Evolutionary conservation across 2,797 vertebrate genomes (phyloP), one percentile per base, ranked within the genome.

Genomic region (Myotis daubentonii): DNA sequence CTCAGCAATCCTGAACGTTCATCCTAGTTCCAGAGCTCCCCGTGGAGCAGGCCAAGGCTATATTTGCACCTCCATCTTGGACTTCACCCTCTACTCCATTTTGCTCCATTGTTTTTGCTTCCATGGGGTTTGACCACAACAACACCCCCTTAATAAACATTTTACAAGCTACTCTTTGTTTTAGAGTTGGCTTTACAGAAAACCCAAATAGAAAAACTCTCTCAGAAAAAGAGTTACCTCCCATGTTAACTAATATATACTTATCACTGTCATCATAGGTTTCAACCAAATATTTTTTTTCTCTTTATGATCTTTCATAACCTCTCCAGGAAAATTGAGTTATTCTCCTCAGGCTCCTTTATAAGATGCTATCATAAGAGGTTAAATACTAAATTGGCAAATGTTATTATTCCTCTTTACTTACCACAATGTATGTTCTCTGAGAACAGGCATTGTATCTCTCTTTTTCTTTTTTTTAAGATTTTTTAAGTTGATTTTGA

Each of bases 231-330:
- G 20, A 94, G 30, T 92, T 51, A 11, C 9, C 25, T 89, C 91
- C 4, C 19, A 83, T 23, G 71, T 20, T 36, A 83, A 55, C 5
- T 71, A 57, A 75, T 16, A 60, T 25, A 22, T 38, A 78, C 30
- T 96, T 93, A n/a, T 53, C 47, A 36, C 74, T 68, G 44, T 71
- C 30, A 6, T 57, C 49, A 6, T 65, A 66, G 62, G 22, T 47
- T 75, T 81, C 15, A 87, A 49, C 16, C 15, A 83, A 83, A 68
- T 44, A 78, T 85, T 72, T 25, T 72, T 25, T 25, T 76, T 89
- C 15, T 71, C 23, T 81, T 71, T 84, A 87, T 47, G 20, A n/a
- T 89, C 15, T 94, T 93, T 68, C 19, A 70, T 82, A 83, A 66
- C 2, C 3, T 3, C 6, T 60, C 9, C 53, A 55, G 30, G 12